Evolutionary conservation across 64 coral and sea anemone species (phyloP), one percentile per base, ranked within the genome.

Genomic region (Exaiptasia diaphana): DNA sequence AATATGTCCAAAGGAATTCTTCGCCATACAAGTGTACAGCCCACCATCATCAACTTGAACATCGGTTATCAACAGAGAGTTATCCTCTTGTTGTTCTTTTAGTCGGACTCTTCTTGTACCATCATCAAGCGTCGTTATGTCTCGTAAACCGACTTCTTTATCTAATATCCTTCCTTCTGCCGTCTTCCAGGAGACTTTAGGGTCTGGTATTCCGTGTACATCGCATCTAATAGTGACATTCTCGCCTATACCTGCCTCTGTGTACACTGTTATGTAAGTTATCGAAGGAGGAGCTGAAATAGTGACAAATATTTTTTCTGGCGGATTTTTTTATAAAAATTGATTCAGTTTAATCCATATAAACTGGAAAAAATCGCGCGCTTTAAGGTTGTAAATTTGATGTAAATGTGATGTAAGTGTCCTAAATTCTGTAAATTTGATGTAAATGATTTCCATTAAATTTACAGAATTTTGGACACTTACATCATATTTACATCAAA

Each of bases 11-110:
- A 85, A 1, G 14, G 15, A 26, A 64, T 86, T 92, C 20, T 15
- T 72, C 10, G 67, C 90, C 9, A 86, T 49, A 37, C 90, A 92
- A 50, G 76, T 81, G 34, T 92, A 92, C 8, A 86, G 40, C 3
- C 90, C 90, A 30, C 34, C 31, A 54, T 92, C 82, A 13, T 14
- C n/a, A 7, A 81, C 82, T 28, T 75, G 74, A 20, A 68, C 56
- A 27, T 74, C 69, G 18, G 76, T 85, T 8, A 92, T 40, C 9
- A 92, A 18, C 28, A 92, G 31, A 4, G 82, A 92, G 7, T 82
- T 75, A 41, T 86, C 90, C 0, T 83, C 27, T 38, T 72, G 80
- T 27, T 71, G 49, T 7, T 28, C 72, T 18, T 56, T 83, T 3
- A 46, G 45, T 43, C 80, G 35, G 25, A 9, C 32, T 14, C 1